Base-by-base conservation (phyloP, 2,888 invertebrate genomes). In the Polymixis flavicincta region DNA sequence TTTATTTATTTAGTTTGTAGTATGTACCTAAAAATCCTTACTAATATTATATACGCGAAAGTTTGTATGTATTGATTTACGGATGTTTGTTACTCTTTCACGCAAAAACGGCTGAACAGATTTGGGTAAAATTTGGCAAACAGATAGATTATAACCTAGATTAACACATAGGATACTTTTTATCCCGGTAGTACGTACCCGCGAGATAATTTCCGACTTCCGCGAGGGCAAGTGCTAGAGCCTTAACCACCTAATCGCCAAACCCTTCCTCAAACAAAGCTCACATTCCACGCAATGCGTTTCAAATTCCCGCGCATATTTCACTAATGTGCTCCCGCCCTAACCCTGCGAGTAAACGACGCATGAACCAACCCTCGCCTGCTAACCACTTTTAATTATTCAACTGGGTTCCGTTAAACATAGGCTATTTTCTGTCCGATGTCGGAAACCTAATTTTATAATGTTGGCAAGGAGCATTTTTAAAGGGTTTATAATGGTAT, bases 311-410 rank as follows among this genome's bases (percentile, higher is more conserved):
- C 50, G 5, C 63, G 2, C 22, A 67, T 71, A 74, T 74, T 71
- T 69, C 61, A 64, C 63, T 52, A 57, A 50, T 25, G 54, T 63
- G 52, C 32, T 63, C 50, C 19, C 28, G 37, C n/a, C 69, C 63
- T 74, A 68, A 75, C 65, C 72, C 65, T 67, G n/a, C 75, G 57
- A 85, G 82, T 82, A 86, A 89, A 85, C 88, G 85, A 85, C 71
- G 84, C 88, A 85, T 85, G 80, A 80, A 68, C 37, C 52, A 66
- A 80, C 83, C 83, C 71, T 78, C 80, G 57, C 76, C 71, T 82
- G 75, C 83, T 57, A 74, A 88, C 87, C 82, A 82, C 67, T 81
- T 82, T 90, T 89, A 89, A 90, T 90, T 90, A 90, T 89, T 90
- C 85, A 89, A 70, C 80, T 67, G 81, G 80, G 80, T 80, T 80